A percentile compares a stretch with the other conserved stretches of the same genome.
These are phyloP conservation scores for Lucifuga dentata DNA, from an alignment of 2,113 vertebrate species.

Conservation along the genomic window DNA sequence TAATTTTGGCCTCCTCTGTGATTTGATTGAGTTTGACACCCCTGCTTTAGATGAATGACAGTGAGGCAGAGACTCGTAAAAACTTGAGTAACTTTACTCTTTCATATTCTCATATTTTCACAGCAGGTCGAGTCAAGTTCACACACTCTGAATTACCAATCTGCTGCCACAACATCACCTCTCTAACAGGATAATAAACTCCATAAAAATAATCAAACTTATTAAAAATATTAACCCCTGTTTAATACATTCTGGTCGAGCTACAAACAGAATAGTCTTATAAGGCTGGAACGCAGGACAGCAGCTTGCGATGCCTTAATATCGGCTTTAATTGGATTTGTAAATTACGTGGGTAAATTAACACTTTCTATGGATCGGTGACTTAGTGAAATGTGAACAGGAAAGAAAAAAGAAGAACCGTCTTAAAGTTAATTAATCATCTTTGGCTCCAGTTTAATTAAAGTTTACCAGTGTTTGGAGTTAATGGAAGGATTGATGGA, in stretches of 20 bases:
- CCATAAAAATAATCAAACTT: conserved; percentile 75
- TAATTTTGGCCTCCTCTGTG: too few relatives aligned
- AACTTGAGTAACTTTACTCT: too few relatives aligned
- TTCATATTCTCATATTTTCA: background rate
- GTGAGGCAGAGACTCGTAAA: too few relatives aligned
- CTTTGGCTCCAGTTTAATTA: conserved; percentile 70
- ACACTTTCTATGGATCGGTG: conserved; percentile 52
- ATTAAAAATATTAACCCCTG: conserved; percentile 77
- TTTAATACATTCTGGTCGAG: conserved; percentile 58
- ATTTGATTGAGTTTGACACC: too few relatives aligned
- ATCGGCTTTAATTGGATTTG: conserved; percentile 80
- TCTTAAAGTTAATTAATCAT: conserved; percentile 78
- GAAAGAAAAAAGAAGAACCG: conserved; percentile 53
- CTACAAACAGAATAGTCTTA: conserved; percentile 69
- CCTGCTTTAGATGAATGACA: too few relatives aligned
- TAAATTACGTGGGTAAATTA: conserved; percentile 72
- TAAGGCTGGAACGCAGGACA: conserved; percentile 65
- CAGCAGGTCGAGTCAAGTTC: conserved; percentile 12
- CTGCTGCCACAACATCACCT: conserved; percentile 56
- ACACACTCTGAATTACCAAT: conserved; percentile 55
- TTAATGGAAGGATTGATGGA: conserved; percentile 70
- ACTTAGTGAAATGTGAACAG: conserved; percentile 56
- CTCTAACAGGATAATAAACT: conserved; percentile 79
- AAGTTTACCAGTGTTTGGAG: conserved; percentile 76
- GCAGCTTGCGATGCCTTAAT: conserved; percentile 70